Conservation (phyloP, 1,140 invertebrate genomes). For the Episyrphus balteatus region DNA sequence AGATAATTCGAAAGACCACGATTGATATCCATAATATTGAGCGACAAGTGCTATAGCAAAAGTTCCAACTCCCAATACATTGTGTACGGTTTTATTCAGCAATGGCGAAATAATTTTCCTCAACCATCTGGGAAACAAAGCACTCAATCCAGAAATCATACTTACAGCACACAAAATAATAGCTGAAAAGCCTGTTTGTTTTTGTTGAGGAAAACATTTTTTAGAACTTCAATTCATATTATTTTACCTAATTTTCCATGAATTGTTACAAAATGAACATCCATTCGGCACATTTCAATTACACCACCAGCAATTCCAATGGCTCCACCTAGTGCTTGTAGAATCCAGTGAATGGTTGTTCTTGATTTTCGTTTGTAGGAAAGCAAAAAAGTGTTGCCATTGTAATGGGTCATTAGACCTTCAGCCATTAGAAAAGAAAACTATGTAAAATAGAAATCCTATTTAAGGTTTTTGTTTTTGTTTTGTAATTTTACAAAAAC, state of each 20-base stretch:
- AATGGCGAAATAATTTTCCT: slow-evolving; percentile 11
- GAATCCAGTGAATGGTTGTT: slow-evolving; percentile 9
- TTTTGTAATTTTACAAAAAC: too few species aligned
- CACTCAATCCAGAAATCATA: slow-evolving; percentile 16
- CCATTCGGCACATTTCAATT: slow-evolving; percentile 5
- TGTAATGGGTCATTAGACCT: slow-evolving; percentile 9
- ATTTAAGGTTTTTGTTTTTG: too few species aligned
- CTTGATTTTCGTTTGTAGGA: slow-evolving; percentile 3
- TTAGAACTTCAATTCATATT: too few species aligned
- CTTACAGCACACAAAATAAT: slow-evolving; percentile 21
- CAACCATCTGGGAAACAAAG: slow-evolving; percentile 11
- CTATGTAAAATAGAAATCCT: slow-evolving; percentile 2
- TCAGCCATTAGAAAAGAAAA: slow-evolving; percentile 11
- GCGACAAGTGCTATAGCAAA: slow-evolving; percentile 24
- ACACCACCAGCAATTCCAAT: slow-evolving; percentile 6
- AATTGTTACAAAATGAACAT: slow-evolving; percentile 4
- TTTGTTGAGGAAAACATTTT: too few species aligned
- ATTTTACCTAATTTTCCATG: slow-evolving; percentile 8
- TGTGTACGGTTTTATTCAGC: slow-evolving; percentile 23
- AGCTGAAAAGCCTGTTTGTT: slow-evolving; percentile 22
- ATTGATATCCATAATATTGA: slow-evolving; percentile 21
- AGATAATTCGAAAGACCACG: slow-evolving; percentile 15
- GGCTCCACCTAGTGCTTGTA: slow-evolving; percentile 5
- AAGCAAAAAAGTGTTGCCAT: slow-evolving; percentile 5
- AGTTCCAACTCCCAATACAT: slow-evolving; percentile 17